Conservation (phyloP, 2,888 invertebrate species). For the Pycnomerus fuliginosus region DNA sequence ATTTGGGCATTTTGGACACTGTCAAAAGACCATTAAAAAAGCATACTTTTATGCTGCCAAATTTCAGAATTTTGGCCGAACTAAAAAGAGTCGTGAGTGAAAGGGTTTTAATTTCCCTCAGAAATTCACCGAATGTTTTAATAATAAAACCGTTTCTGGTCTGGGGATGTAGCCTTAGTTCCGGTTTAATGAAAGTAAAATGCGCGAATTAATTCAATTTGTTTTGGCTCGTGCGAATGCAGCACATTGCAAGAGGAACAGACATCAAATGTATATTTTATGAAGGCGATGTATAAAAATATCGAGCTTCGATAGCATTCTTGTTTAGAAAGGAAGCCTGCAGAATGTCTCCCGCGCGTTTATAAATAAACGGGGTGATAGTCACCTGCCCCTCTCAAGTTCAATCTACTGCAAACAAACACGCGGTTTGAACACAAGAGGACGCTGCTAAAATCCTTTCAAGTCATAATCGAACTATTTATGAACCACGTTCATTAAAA, state of each 20-base stretch:
- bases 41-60: too few relatives aligned
- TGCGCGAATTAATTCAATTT: conserved; percentile 12
- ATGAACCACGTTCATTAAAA: conserved; percentile 41
- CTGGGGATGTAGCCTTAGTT: too few relatives aligned
- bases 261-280: conserved; percentile 43
- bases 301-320: conserved; percentile 45
- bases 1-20: too few relatives aligned
- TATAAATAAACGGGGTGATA: conserved; percentile 50
- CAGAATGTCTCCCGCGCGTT: conserved; percentile 48
- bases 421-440: conserved; percentile 39
- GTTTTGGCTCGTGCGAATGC: conserved; percentile 29
- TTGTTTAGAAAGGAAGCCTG: conserved; percentile 49
- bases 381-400: conserved; percentile 46
- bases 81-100: too few relatives aligned
- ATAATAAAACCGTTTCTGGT: too few relatives aligned
- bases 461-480: conserved; percentile 36
- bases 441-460: conserved; percentile 34
- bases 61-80: too few relatives aligned
- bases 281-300: conserved; percentile 48
- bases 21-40: too few relatives aligned
- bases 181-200: too few relatives aligned
- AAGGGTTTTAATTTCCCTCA: too few relatives aligned
- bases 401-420: conserved; percentile 45
- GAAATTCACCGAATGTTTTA: too few relatives aligned
- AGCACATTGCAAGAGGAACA: conserved; percentile 38